Percentiles rank a stretch among this genome's conserved stretches.
Conservation (phyloP, 2,888 invertebrate species). For the Acanthopleura granulata region DNA sequence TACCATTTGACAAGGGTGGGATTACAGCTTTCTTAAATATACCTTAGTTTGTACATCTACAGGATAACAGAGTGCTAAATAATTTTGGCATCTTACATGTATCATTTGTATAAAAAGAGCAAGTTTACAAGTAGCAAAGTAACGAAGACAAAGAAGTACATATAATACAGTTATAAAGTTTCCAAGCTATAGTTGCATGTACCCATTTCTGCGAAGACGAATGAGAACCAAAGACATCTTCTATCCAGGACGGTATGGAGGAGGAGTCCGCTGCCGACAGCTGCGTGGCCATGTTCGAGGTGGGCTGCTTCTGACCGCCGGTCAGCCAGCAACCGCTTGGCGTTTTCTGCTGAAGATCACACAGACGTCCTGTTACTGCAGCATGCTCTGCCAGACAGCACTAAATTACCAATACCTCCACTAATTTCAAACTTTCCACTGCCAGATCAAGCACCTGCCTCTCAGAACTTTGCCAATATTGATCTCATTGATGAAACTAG, state of each 20-base stretch:
- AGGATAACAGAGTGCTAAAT: too few species aligned
- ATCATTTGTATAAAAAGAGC: too few species aligned
- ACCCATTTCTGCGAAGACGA: neutral
- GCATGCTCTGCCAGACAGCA: too few species aligned
- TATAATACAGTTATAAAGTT: neutral
- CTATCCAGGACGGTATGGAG: conserved; percentile 32
- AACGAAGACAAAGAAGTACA: neutral
- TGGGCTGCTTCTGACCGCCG: neutral
- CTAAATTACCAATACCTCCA: too few species aligned
- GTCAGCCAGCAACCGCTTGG: neutral
- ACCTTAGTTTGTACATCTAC: too few species aligned
- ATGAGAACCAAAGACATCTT: conserved; percentile 29
- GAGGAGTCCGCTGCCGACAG: conserved; percentile 6
- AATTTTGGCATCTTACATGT: too few species aligned
- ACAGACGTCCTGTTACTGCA: neutral
- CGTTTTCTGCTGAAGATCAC: neutral
- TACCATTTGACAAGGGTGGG: too few species aligned
- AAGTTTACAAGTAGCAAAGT: too few species aligned
- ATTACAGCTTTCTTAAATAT: too few species aligned
- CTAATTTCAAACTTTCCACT: neutral
- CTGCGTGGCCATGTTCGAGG: neutral
- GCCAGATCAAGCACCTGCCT: neutral
- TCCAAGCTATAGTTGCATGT: neutral
- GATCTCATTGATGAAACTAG: conserved; percentile 2
- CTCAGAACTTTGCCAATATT: neutral